phyloP scores from a whole-genome alignment of 2,113 vertebrate genomes.

The Gopherus evgoodei region DNA sequence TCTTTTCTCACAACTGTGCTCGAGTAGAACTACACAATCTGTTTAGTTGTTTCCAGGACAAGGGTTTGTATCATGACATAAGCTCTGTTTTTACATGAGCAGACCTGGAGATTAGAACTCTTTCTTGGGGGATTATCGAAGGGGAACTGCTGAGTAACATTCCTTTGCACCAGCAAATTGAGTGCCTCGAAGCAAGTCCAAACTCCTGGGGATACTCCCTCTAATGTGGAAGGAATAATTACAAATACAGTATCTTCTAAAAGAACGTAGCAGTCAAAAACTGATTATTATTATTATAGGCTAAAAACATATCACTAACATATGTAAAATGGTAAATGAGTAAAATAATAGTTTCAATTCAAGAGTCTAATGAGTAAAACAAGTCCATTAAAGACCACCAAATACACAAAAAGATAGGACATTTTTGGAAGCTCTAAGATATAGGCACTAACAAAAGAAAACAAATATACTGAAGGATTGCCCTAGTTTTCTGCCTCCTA shows the following conservation, averaged over 20 bases:
- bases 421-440: background rate
- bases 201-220: accelerated
- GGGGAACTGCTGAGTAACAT: background rate
- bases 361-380: background rate
- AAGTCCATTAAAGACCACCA: background rate
- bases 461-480: background rate
- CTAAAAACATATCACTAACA: background rate
- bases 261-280: background rate
- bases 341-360: background rate
- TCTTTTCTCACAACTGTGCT: slow-evolving; percentile 24
- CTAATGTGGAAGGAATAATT: background rate
- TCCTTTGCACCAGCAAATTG: background rate
- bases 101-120: background rate
- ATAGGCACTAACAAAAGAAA: background rate
- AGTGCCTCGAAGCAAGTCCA: accelerated
- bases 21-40: background rate
- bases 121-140: background rate
- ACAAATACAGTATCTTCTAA: background rate
- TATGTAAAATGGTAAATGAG: background rate
- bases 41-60: slow-evolving; percentile 20
- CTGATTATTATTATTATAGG: background rate
- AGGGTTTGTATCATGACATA: slow-evolving; percentile 6
- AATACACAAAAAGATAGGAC: background rate
- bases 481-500: background rate
- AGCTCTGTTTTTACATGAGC: background rate